phyloP scores from a whole-genome alignment of 1,140 invertebrate genomes.

The Papilio polytes region DNA sequence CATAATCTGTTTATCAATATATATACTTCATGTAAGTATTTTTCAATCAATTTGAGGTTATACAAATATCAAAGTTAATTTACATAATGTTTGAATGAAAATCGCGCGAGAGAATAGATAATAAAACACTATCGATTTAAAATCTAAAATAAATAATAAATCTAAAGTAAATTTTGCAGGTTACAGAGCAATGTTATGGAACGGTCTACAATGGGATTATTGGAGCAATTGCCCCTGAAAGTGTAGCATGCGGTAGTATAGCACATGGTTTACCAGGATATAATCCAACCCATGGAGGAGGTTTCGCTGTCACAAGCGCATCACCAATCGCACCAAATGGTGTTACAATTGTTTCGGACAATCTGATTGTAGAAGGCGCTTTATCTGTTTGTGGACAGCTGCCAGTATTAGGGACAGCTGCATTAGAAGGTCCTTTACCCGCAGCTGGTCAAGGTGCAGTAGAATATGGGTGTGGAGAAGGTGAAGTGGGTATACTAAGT shows the following conservation, averaged over 20 bases:
- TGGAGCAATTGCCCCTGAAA: neutral
- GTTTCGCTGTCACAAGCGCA: constrained; percentile 44
- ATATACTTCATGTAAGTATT: constrained; percentile 36
- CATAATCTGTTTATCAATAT: constrained; percentile 26
- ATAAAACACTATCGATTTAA: neutral
- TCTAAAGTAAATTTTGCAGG: constrained; percentile 16
- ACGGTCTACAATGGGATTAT: constrained; percentile 31
- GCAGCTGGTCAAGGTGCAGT: constrained; percentile 49
- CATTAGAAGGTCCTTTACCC: constrained; percentile 54
- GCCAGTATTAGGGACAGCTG: constrained; percentile 55
- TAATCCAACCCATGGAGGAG: constrained; percentile 45
- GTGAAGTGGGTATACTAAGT: constrained; percentile 47
- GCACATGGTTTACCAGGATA: constrained; percentile 20
- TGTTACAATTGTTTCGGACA: constrained; percentile 51
- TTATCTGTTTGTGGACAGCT: constrained; percentile 53
- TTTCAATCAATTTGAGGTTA: neutral
- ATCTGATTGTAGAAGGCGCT: constrained; percentile 47
- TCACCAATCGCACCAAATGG: constrained; percentile 50
- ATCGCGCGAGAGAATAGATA: constrained; percentile 26
- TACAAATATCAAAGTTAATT: neutral
- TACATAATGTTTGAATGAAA: neutral
- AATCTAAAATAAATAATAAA: too few species aligned
- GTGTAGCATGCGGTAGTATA: neutral
- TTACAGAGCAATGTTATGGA: constrained; percentile 1
- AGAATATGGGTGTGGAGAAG: constrained; percentile 52